These are phyloP conservation scores for Xiphophorus maculatus DNA, from an alignment of 2,113 vertebrate species.

Conservation along the genomic window DNA sequence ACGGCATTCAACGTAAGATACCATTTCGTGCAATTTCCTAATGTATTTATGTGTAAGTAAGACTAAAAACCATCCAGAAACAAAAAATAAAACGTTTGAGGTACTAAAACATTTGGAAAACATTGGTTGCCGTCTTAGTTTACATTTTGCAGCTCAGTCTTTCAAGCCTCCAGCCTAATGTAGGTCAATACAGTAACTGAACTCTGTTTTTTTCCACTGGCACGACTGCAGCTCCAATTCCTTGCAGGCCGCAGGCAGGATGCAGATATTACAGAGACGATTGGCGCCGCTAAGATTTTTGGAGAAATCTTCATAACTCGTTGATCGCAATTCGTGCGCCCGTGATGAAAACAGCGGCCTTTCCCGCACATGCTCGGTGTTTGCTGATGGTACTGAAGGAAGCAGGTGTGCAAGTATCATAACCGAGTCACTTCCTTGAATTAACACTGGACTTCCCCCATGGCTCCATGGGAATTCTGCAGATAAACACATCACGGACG, in stretches of 20 bases:
- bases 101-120: no score
- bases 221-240: constrained; percentile 52
- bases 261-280: constrained; percentile 1
- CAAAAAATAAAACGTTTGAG: not conserved
- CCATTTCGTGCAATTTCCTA: not conserved
- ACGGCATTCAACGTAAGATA: no score
- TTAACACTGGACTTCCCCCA: constrained; percentile 28
- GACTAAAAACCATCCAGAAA: not conserved
- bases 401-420: constrained; percentile 30
- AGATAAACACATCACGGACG: not conserved
- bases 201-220: constrained; percentile 39
- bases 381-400: constrained; percentile 4
- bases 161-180: constrained; percentile 41
- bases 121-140: not conserved
- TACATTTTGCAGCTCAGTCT: not conserved
- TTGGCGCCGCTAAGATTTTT: constrained; percentile 12
- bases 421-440: constrained; percentile 32
- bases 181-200: constrained; percentile 54
- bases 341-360: not conserved
- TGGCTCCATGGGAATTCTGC: constrained; percentile 1
- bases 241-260: constrained; percentile 5
- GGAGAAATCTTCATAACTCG: constrained; percentile 1
- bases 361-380: not conserved
- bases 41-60: not conserved
- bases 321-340: not conserved